Evolutionary conservation across 2,113 vertebrate genomes (phyloP), one percentile per base, ranked within the genome.

Genomic region (Elaphurus davidianus): DNA sequence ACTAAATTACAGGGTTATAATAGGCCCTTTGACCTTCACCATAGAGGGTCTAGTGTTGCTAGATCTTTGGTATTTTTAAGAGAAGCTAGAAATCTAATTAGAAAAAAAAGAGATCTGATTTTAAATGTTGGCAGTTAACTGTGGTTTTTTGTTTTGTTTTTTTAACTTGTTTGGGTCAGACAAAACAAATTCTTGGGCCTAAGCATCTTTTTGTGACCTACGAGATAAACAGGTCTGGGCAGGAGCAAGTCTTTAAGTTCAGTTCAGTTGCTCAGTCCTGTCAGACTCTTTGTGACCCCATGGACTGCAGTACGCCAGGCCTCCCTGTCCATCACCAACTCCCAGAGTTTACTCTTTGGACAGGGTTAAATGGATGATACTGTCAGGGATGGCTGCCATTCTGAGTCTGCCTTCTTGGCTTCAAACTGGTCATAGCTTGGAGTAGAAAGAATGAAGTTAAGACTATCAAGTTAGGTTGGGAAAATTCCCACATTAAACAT

Each of bases 111-210:
- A 33, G 43, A 74, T 76, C 52, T 90, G 76, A 86, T 96, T 93
- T 96, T 93, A 62, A 96, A 89, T 90, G 28, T 59, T 95, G 67
- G 30, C 33, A 87, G 0, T 83, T 92, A 94, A 98, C 33, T 91
- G 6, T 27, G 23, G 54, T 47, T 79, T 81, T 50, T 79, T 78
- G 71, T 45, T 40, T 74, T 30, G 19, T 40, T 74, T 33, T 81
- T 50, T 81, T 50, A 64, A 92, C 79, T 54, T 90, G 14, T 84
- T 27, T 91, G 23, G 15, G 55, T 64, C 36, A 60, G 21, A 81
- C 12, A 93, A 84, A 87, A 82, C n/a, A 83, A 23, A 43, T 43
- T 23, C 25, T 88, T 93, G 78, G 55, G 33, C 33, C 14, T 86
- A 45, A 71, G 16, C 57, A 95, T 92, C n/a, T 79, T 10, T 71